Conservation (phyloP, 2,113 vertebrate genomes). For the Ancistrus triradiatus region DNA sequence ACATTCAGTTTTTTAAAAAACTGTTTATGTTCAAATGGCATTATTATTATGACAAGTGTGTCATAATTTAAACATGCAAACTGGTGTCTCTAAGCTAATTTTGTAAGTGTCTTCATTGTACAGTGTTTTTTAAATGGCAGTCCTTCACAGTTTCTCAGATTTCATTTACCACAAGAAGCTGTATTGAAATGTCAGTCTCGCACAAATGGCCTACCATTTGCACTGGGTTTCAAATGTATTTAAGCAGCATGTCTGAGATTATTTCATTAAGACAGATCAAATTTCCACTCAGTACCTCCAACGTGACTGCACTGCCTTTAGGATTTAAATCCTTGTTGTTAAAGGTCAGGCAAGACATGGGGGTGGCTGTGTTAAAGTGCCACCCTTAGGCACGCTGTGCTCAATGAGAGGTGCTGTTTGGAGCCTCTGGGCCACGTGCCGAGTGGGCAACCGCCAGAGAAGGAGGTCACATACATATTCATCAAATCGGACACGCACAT, state of each 20-base stretch:
- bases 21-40: no score
- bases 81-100: no score
- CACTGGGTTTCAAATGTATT: background rate
- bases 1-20: no score
- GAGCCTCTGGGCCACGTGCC: slow-evolving; percentile 75
- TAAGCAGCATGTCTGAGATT: slow-evolving; percentile 19
- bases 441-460: slow-evolving; percentile 83
- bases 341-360: slow-evolving; percentile 63
- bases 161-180: no score
- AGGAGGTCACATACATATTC: slow-evolving; percentile 99
- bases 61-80: no score
- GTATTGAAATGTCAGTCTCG: background rate
- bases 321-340: slow-evolving; percentile 62
- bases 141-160: no score
- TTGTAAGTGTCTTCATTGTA: no score
- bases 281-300: slow-evolving; percentile 22
- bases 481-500: slow-evolving; percentile 94
- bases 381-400: slow-evolving; percentile 85
- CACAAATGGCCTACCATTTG: background rate
- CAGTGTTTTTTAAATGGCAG: no score
- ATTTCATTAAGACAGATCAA: slow-evolving; percentile 32
- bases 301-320: slow-evolving; percentile 8
- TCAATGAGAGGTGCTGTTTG: slow-evolving; percentile 89
- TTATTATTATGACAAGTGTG: no score
- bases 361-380: slow-evolving; percentile 45